Base-by-base conservation (phyloP, 2,797 vertebrate species). In the Coluber constrictor region DNA sequence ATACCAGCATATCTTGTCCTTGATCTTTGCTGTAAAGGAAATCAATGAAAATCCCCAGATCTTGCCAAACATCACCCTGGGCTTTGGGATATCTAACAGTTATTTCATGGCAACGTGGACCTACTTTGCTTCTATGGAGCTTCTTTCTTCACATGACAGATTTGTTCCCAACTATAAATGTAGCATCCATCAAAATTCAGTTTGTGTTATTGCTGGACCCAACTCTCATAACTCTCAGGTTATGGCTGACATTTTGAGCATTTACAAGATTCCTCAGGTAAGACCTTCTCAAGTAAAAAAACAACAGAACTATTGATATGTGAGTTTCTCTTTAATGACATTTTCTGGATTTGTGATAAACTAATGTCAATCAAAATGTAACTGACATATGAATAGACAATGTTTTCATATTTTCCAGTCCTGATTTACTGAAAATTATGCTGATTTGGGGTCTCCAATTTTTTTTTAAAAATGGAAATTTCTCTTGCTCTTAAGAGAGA, bases 241-340 rank as follows among this genome's bases (percentile, higher is more conserved):
- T 9, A 51, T 61, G 57, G 47, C 59, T 1, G 20, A 12, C 20
- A 32, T 60, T 0, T n/a, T 91, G 47, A 23, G 18, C 6, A 54
- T 25, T 3, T 91, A 63, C 43, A 91, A 91, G 29, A 61, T 91
- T 15, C 90, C 90, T 1, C 90, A 61, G 57, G 90, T 91, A 87
- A 86, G 79, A 57, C 5, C 7, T 18, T 18, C 87, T 59, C 87
- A 57, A 57, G 16, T 37, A 32, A 37, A 18, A 66, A 66, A n/a
- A 29, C 1, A 60, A 60, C 23, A 60, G 12, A 70, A 70, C 5
- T 32, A 70, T 70, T 70, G 13, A 16, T 87, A 57, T 63, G 43
- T 47, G 5, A 6, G 1, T 70, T 70, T 15, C n/a, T 70, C 5
- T 70, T 70, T 16, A 70, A 70, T 32, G 66, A 70, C 2, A 16